Conservation (phyloP, 2,888 invertebrate genomes). For the Horisme vitalbata region DNA sequence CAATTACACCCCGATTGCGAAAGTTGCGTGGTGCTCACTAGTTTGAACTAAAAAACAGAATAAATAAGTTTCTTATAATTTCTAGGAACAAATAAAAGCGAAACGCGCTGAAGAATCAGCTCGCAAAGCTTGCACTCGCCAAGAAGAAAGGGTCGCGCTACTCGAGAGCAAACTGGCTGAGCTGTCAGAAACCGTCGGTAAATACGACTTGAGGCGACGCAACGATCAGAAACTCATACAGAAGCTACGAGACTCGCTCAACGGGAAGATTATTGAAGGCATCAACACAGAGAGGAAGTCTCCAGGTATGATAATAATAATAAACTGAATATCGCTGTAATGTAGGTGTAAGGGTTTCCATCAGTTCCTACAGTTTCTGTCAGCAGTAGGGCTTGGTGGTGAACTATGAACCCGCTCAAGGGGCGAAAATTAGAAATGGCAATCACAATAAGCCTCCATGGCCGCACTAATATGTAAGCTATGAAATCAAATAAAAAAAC, state of each 20-base stretch:
- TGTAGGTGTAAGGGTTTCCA: too few relatives aligned
- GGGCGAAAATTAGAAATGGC: too few relatives aligned
- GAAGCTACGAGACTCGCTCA: constrained; percentile 81
- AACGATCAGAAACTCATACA: constrained; percentile 89
- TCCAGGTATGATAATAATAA: constrained; percentile 42
- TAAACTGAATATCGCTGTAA: too few relatives aligned
- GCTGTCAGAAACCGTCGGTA: constrained; percentile 89
- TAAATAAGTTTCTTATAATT: not conserved
- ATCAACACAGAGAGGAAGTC: constrained; percentile 39
- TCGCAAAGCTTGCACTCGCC: constrained; percentile 85
- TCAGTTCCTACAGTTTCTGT: too few relatives aligned
- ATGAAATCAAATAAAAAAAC: too few relatives aligned
- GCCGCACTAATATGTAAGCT: too few relatives aligned
- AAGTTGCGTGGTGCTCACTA: too few relatives aligned
- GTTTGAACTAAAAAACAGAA: too few relatives aligned
- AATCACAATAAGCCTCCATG: too few relatives aligned
- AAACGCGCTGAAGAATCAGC: constrained; percentile 88
- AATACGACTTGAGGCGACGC: constrained; percentile 87
- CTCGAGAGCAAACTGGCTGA: constrained; percentile 90
- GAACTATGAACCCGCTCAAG: too few relatives aligned
- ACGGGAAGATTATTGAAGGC: constrained; percentile 56
- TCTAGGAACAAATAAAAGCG: constrained; percentile 87
- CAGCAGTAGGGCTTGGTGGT: too few relatives aligned
- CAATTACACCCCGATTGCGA: too few relatives aligned
- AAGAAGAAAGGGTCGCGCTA: constrained; percentile 89